A percentile compares a stretch with the other conserved stretches of the same genome.
These are phyloP conservation scores for Muscicapa striata DNA, from an alignment of 2,797 vertebrate species.

Conservation along the genomic window DNA sequence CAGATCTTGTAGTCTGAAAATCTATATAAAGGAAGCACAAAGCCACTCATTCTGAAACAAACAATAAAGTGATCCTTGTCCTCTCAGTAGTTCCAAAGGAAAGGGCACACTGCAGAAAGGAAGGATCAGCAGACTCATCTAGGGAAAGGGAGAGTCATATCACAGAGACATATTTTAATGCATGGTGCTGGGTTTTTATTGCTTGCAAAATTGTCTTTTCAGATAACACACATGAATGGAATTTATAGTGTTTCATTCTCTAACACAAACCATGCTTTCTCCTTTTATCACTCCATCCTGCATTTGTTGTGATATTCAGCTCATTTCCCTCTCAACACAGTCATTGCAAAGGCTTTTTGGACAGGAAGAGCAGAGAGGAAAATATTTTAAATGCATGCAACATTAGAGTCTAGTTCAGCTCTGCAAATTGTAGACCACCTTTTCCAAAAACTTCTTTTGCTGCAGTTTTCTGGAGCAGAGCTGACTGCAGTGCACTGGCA, in stretches of 20 bases:
- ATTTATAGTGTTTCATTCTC: constrained; percentile 58
- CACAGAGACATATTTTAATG: constrained; percentile 38
- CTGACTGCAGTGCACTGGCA: not conserved
- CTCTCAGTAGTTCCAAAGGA: not conserved
- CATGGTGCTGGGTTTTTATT: constrained; percentile 55
- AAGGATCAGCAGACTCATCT: not conserved
- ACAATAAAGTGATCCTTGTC: not conserved
- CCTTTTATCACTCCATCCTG: constrained; percentile 49
- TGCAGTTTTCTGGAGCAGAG: not conserved
- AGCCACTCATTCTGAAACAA: not conserved
- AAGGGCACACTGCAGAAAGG: not conserved
- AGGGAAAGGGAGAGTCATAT: not conserved
- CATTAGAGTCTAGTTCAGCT: not conserved
- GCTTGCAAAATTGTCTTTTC: constrained; percentile 61
- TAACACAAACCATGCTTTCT: constrained; percentile 55
- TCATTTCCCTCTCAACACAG: constrained; percentile 55
- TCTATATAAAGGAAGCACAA: not conserved
- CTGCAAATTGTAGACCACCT: not conserved
- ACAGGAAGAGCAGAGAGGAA: not conserved
- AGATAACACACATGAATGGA: constrained; percentile 56
- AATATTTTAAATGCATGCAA: constrained; percentile 19
- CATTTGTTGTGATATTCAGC: constrained; percentile 9
- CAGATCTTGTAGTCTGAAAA: not conserved
- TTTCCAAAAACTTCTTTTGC: not conserved
- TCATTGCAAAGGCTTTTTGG: constrained; percentile 16